These are phyloP conservation scores for Centropus unirufus DNA, from an alignment of 2,113 vertebrate species.

Conservation along the genomic window DNA sequence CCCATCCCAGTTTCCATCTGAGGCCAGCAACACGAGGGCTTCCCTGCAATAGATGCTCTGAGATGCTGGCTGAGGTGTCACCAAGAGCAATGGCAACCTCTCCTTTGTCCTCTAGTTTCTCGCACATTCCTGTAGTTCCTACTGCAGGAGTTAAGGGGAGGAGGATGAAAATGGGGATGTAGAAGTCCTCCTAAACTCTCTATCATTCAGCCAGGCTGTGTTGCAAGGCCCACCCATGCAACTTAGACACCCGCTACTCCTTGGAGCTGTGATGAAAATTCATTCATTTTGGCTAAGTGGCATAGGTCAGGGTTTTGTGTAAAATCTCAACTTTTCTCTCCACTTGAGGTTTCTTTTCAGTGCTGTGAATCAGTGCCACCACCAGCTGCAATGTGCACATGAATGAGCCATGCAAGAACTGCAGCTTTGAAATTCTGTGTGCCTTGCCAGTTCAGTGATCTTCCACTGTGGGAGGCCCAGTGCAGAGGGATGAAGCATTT, in stretches of 20 bases:
- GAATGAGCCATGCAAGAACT: neutral
- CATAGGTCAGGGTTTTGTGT: neutral
- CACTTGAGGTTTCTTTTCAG: neutral
- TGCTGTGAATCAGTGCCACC: neutral
- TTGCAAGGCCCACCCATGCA: neutral
- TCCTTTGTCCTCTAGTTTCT: neutral
- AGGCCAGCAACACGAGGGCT: accelerated
- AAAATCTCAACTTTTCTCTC: neutral
- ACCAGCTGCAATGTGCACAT: neutral
- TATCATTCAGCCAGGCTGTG: accelerated
- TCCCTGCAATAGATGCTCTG: neutral
- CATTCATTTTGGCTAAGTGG: neutral
- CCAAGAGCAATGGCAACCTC: neutral
- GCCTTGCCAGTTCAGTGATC: neutral
- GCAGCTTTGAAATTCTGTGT: neutral
- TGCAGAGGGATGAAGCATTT: neutral
- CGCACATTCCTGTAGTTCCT: neutral
- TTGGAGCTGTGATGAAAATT: neutral
- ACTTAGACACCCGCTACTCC: neutral
- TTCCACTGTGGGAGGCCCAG: neutral
- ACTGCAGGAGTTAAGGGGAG: neutral
- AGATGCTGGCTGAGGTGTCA: neutral
- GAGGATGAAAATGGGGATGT: neutral
- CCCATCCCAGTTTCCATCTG: accelerated
- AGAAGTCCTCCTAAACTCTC: neutral